Evolutionary conservation across 2,113 vertebrate genomes (phyloP), one percentile per base, ranked within the genome.

Genomic region (Pyxicephalus adspersus): DNA sequence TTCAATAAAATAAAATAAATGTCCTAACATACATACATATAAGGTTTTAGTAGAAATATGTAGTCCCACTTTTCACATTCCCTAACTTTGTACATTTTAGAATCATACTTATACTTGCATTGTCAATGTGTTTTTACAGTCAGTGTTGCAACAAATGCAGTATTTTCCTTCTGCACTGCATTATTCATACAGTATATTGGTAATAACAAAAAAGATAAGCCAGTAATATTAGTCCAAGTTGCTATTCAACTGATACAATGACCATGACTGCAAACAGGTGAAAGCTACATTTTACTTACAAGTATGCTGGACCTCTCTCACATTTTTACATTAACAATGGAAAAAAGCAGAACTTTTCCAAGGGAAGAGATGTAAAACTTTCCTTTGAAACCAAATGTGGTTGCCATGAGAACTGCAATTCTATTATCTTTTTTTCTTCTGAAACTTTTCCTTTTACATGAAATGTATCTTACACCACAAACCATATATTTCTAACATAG

Each of bases 381-480:
- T 34, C 38, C 54, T 60, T 74, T 74, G 13, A 74, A 74, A 74
- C 54, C 60, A 54, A 28, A 74, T 60, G 51, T 38, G 29, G 71
- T 74, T 74, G 29, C 55, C 71, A 74, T 74, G 71, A 31, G 55
- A 74, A 74, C 71, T 58, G 71, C 54, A 58, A 31, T 60, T 74
- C 71, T 74, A 54, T 74, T 74, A 74, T 74, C 54, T 74, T 34
- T 74, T 73, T 74, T 31, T 74, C 71, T 74, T 74, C 54, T 60
- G 34, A 74, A 74, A 74, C 29, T 58, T 74, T 74, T 60, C 71
- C 54, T 74, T 74, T 74, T 74, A 60, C 58, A 60, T 60, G 15
- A 74, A 74, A 74, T 74, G 13, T 74, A 55, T 38, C 71, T 26
- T 74, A 18, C 52, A 74, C 29, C 38, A 29, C 71, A 74, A 60